Conservation (phyloP, 2,797 vertebrate genomes). For the Sciurus vulgaris region DNA sequence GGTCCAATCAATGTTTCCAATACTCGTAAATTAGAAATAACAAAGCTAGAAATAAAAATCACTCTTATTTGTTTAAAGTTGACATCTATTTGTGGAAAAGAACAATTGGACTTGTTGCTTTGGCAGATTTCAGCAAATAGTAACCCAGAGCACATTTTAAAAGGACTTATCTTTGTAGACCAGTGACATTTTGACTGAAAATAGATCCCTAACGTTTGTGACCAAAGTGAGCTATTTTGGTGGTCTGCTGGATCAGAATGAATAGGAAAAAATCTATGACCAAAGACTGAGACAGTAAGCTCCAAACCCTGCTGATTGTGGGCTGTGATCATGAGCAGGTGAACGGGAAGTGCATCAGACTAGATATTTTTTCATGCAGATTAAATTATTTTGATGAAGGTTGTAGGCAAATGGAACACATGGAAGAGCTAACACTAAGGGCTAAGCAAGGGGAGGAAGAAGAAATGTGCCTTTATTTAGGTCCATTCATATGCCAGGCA, state of each 20-base stretch:
- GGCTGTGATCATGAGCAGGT: background rate
- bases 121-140: background rate
- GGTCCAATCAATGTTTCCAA: background rate
- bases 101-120: background rate
- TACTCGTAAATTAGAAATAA: constrained; percentile 40
- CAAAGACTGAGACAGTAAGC: background rate
- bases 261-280: background rate
- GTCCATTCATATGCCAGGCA: background rate
- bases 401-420: background rate
- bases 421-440: background rate
- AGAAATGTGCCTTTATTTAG: background rate
- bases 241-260: background rate
- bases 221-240: constrained; percentile 16
- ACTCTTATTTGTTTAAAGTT: constrained; percentile 31
- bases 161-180: background rate
- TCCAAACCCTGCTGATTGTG: background rate
- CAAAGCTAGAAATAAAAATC: background rate
- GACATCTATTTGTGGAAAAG: background rate
- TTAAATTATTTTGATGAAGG: constrained; percentile 53
- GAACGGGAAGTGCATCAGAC: background rate
- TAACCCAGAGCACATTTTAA: background rate
- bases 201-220: background rate
- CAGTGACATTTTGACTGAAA: constrained; percentile 8
- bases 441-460: background rate
- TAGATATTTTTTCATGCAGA: constrained; percentile 3